Percentiles rank a stretch among this genome's conserved stretches.
These are phyloP conservation scores for Sternotherus odoratus DNA, from an alignment of 2,797 vertebrate genomes.

Conservation along the genomic window DNA sequence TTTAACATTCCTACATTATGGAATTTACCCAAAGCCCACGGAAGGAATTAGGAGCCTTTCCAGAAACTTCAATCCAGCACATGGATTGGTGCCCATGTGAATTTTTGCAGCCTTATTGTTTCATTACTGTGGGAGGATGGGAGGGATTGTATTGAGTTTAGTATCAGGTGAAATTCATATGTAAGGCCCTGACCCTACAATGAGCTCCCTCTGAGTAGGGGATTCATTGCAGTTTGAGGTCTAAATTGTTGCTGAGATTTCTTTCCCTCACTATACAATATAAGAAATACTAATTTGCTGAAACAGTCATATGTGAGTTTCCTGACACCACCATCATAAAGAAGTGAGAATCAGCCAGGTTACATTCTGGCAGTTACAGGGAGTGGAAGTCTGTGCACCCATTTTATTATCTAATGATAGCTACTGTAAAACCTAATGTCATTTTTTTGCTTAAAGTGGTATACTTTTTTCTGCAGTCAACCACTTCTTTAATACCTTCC, in stretches of 20 bases:
- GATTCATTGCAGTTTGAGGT: neutral
- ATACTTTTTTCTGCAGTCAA: neutral
- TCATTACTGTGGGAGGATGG: neutral
- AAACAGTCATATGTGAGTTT: no score
- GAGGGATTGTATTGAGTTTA: neutral
- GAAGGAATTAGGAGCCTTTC: neutral
- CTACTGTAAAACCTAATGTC: neutral
- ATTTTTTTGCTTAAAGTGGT: neutral
- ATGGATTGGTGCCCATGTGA: neutral
- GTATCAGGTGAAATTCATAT: neutral
- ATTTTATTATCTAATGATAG: neutral
- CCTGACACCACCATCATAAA: neutral
- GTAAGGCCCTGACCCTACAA: fast-evolving
- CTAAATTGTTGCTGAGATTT: neutral
- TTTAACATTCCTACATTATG: neutral
- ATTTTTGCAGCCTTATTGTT: neutral
- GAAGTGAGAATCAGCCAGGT: neutral
- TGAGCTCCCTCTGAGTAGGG: neutral
- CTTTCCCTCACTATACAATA: neutral
- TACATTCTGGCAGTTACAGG: neutral
- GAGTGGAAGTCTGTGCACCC: neutral
- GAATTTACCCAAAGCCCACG: fast-evolving
- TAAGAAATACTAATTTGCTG: neutral
- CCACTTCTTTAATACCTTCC: neutral
- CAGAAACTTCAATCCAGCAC: neutral